A percentile compares a stretch with the other conserved stretches of the same genome.
Conservation (phyloP, 1,140 invertebrate genomes). For the Cotesia vestalis region DNA sequence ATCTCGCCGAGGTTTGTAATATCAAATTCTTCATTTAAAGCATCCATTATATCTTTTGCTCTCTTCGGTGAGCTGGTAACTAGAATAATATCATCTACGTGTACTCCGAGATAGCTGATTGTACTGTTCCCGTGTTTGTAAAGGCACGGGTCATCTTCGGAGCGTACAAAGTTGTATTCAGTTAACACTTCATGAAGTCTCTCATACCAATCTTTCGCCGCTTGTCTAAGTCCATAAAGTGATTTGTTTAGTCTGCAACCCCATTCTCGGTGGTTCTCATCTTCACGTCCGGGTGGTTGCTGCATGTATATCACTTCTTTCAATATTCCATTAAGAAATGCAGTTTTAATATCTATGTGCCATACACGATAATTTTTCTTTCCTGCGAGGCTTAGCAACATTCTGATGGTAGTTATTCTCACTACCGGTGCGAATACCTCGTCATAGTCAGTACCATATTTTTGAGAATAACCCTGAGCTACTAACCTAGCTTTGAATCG, state of each 20-base stretch:
- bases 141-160: no score
- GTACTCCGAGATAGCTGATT: no score
- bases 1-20: slow-evolving; percentile 9
- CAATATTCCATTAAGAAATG: background rate
- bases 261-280: background rate
- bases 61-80: no score
- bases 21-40: no score
- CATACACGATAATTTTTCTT: background rate
- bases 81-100: no score
- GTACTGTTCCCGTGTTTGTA: no score
- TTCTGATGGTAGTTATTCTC: background rate
- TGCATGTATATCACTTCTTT: background rate
- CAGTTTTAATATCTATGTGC: background rate
- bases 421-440: background rate
- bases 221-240: slow-evolving; percentile 51
- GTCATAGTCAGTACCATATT: background rate
- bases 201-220: background rate
- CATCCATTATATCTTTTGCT: no score
- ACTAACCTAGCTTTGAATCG: background rate
- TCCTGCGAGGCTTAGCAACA: background rate
- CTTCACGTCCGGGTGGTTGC: background rate
- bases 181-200: no score
- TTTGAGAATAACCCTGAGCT: background rate
- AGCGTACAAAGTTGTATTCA: no score
- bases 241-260: slow-evolving; percentile 43